phyloP scores from a whole-genome alignment of 2,888 invertebrate species.

The Iselma pallidipennis region DNA sequence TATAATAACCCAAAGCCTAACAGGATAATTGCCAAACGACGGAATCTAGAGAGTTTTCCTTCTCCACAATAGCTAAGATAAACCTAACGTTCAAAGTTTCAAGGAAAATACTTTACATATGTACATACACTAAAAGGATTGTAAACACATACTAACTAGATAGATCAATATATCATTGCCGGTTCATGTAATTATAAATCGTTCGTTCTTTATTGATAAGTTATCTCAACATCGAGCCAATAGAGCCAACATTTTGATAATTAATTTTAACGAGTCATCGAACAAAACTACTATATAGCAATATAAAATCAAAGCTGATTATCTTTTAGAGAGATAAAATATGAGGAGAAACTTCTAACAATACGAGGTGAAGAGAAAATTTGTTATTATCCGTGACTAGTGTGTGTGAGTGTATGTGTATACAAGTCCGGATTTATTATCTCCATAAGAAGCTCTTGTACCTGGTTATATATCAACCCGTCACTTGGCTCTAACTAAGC shows the following conservation, averaged over 20 bases:
- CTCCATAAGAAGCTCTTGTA: background rate
- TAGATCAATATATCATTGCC: background rate
- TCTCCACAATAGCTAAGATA: background rate
- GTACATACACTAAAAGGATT: too few species aligned
- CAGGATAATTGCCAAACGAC: background rate
- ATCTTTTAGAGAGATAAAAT: background rate
- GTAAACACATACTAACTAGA: background rate
- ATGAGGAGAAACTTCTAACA: background rate
- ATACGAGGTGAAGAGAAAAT: background rate
- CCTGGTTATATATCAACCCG: background rate
- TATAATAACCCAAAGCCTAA: background rate
- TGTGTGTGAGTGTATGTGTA: background rate
- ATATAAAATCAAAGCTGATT: background rate
- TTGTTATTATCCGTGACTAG: background rate
- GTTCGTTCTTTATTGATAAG: too few species aligned
- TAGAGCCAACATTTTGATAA: background rate
- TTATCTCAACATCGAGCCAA: background rate
- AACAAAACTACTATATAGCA: background rate
- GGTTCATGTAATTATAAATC: background rate
- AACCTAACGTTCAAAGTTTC: background rate
- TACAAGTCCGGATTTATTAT: background rate
- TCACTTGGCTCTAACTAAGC: background rate
- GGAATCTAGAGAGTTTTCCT: too few species aligned
- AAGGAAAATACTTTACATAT: background rate
- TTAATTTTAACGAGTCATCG: background rate